Evolutionary conservation across 1,140 invertebrate genomes (phyloP), one percentile per base, ranked within the genome.

Genomic region (Schlechtendalia chinensis): DNA sequence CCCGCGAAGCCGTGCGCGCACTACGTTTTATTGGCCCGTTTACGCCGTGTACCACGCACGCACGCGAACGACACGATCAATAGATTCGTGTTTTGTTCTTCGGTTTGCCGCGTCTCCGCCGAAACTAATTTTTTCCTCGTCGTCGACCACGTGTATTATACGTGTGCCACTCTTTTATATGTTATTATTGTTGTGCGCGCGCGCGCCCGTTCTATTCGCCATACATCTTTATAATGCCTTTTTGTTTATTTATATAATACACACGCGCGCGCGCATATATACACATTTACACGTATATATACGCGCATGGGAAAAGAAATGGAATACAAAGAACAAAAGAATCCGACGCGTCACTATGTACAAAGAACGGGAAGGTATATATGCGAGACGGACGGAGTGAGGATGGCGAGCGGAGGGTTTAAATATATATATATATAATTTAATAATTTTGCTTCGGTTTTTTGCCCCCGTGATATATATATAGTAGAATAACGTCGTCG

Each of bases 281-380:
- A n/a, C n/a, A n/a, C n/a, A n/a, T n/a, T n/a, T n/a, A n/a, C n/a
- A n/a, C n/a, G 45, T 4, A 8, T 22, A 27, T 16, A 5, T 6
- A 1, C 29, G 1, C 56, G 0, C 32, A 16, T 29, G 72, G 39
- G 11, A 75, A 75, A 77, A 56, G 54, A 77, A 77, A 54, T 45
- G 72, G 72, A 58, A 59, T 77, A 59, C 45, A 59, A 59, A 59
- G 54, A 77, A 77, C 53, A 77, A 59, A 77, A 77, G 72, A 77
- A 77, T 59, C 54, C 54, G 5, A 32, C 54, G n/a, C 72, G 72
- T 77, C 54, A 16, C 71, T 24, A 56, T 54, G 58, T 5, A 22
- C 19, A 39, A 11, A 58, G 47, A n/a, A 56, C 27, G 12, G 24
- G 17, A 74, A 74, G 27, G 50, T n/a, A 58, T n/a, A n/a, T n/a